Base-by-base conservation (phyloP, 2,113 vertebrate genomes). In the Panurus biarmicus region DNA sequence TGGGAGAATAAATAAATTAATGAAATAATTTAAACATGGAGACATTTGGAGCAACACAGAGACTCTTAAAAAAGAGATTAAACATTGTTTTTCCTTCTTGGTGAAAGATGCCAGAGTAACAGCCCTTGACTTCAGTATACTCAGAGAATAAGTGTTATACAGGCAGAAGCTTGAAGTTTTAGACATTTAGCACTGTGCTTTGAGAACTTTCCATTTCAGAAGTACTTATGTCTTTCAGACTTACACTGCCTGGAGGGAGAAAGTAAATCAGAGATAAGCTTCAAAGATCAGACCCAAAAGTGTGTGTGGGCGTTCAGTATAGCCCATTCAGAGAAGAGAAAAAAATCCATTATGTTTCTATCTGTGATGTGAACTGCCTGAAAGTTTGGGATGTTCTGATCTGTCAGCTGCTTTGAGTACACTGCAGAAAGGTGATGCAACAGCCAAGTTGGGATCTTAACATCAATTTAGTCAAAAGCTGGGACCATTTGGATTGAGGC, bases 221-320 rank as follows among this genome's bases (percentile, higher is more conserved):
- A 95, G 93, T 93, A 93, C 92, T 97, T 93, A 95, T 44, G 87
- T 92, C 94, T 97, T 95, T 97, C 94, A 96, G 92, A 95, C 93
- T 95, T 95, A 84, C 87, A 74, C 87, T 95, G 94, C 93, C 95
- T 96, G 94, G 94, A 95, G 93, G 90, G 92, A 95, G 91, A 95
- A 91, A 96, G 93, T 90, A 97, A 93, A 97, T 97, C 94, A 94
- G 90, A 95, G 94, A 97, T 93, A 97, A 96, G 90, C 90, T 96
- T 97, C 96, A 95, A 97, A 97, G 96, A 94, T 95, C 94, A 95
- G 95, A 95, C 94, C 94, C 94, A 84, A 96, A 97, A 95, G 94
- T 80, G 83, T 81, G 88, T 93, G 94, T 97, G 95, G 94, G 95
- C 54, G 93, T 96, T 93, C 87, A 96, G 96, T 88, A 81, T 67